Percentiles rank a stretch among this genome's conserved stretches.
phyloP scores from a whole-genome alignment of 2,113 vertebrate species.

The Anser brachyrhynchus region DNA sequence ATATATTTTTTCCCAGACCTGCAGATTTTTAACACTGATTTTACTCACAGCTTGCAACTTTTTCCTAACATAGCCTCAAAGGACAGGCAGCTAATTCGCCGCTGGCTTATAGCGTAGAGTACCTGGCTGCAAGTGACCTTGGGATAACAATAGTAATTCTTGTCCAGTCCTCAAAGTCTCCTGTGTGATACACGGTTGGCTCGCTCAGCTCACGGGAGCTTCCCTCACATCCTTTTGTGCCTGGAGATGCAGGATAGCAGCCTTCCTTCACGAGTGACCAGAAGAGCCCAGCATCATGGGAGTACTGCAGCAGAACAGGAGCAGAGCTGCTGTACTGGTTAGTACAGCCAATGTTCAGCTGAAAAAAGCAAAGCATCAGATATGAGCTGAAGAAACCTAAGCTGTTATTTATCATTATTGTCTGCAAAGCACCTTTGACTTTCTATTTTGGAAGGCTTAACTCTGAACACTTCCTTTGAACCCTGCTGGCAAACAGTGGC shows the following conservation, averaged over 20 bases:
- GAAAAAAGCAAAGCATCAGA: background rate
- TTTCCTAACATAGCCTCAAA: background rate
- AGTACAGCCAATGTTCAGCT: constrained; percentile 94
- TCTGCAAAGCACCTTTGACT: background rate
- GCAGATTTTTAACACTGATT: background rate
- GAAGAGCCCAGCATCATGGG: constrained; percentile 92
- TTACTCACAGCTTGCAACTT: background rate
- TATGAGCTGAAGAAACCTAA: accelerated
- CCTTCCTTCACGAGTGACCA: constrained; percentile 93
- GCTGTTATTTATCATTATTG: background rate
- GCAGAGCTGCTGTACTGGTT: constrained; percentile 85
- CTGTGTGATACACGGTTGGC: constrained; percentile 86
- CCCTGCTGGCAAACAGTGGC: background rate
- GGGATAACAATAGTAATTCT: constrained; percentile 90
- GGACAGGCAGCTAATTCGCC: background rate
- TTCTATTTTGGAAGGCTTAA: background rate
- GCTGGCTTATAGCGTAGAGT: background rate
- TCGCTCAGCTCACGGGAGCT: constrained; percentile 89
- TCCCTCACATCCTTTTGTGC: constrained; percentile 87
- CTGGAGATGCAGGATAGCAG: constrained; percentile 90
- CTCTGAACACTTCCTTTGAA: background rate
- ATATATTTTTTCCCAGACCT: background rate
- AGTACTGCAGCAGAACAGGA: constrained; percentile 93
- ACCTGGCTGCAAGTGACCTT: constrained; percentile 92
- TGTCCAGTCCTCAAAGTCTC: constrained; percentile 97